These are phyloP conservation scores for Coptodon bakossiorum DNA, from an alignment of 2,113 vertebrate species.

Conservation along the genomic window DNA sequence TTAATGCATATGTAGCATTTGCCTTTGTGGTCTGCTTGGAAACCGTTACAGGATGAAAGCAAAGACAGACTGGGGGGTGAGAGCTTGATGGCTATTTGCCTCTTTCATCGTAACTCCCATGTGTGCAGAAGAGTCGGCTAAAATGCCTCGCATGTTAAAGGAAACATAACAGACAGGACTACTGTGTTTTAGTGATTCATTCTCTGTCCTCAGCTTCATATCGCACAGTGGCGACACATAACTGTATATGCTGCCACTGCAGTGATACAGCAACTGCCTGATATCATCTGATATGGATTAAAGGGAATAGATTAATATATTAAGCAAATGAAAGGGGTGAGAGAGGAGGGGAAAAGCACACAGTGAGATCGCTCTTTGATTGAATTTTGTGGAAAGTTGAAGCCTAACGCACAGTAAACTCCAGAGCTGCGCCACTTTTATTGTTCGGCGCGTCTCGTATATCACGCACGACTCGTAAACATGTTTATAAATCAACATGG, in stretches of 20 bases:
- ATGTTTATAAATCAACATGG: neutral
- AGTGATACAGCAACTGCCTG: constrained; percentile 32
- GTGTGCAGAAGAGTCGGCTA: neutral
- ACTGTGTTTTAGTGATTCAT: constrained; percentile 5
- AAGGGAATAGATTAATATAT: constrained; percentile 65
- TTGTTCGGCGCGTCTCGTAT: neutral
- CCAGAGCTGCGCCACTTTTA: neutral
- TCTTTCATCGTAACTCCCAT: neutral
- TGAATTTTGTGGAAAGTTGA: constrained; percentile 16
- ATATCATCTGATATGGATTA: constrained; percentile 52
- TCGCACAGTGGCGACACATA: constrained; percentile 7
- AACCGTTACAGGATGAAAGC: constrained; percentile 10
- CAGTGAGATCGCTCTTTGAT: neutral
- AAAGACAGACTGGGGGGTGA: neutral
- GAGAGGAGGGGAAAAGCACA: neutral
- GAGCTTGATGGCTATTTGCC: neutral
- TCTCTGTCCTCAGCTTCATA: neutral
- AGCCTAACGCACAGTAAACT: neutral
- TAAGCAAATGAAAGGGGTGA: constrained; percentile 39
- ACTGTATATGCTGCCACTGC: constrained; percentile 11
- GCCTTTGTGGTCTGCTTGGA: neutral
- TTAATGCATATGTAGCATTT: constrained; percentile 13
- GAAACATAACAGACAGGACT: constrained; percentile 6
- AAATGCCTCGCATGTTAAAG: constrained; percentile 9
- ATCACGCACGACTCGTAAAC: neutral